Base-by-base conservation (phyloP, 53 echinoderm and acorn worm species). In the Holothuria leucospilota region DNA sequence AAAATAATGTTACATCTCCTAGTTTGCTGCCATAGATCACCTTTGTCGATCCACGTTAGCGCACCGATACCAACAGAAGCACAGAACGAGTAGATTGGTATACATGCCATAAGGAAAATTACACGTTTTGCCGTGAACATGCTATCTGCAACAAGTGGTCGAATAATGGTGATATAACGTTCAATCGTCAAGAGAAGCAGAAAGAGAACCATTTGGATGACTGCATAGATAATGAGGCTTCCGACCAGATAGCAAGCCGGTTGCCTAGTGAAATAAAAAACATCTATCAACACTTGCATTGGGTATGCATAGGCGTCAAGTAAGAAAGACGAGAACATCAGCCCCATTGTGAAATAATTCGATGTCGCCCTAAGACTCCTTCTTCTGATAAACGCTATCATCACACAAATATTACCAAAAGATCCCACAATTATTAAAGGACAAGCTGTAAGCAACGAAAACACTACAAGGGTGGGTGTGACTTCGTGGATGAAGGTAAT, bases 321-420 rank as follows among this genome's bases (percentile, higher is more conserved):
- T 7, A 16, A 72, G 20, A 40, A 2, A 49, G 20, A 16, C 7
- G 41, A 14, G 49, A 72, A 18, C 42, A 72, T 72, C 13, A 72
- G 49, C 29, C 41, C 39, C n/a, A 72, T 49, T 13, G 41, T 72
- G 20, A 72, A 72, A 18, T 23, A 72, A 40, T 72, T 72, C 41
- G 72, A 72, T 23, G 72, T 39, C n/a, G 72, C 42, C 25, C 72
- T 39, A 5, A 72, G 40, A 49, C 30, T 41, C 6, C 20, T 46
- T 20, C 29, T 72, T n/a, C 24, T 72, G 72, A 72, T 42, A 29
- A 70, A 70, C 70, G 39, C 70, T 38, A 39, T 20, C 20, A 70
- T 70, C 8, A 70, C 70, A 29, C 28, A 29, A 38, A 70, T 26
- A 3, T 12, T 30, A 40, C 70, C 40, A 30, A 70, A 70, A 12